Base-by-base conservation (phyloP, 2,888 invertebrate genomes). In the Oligia fasciuncula region DNA sequence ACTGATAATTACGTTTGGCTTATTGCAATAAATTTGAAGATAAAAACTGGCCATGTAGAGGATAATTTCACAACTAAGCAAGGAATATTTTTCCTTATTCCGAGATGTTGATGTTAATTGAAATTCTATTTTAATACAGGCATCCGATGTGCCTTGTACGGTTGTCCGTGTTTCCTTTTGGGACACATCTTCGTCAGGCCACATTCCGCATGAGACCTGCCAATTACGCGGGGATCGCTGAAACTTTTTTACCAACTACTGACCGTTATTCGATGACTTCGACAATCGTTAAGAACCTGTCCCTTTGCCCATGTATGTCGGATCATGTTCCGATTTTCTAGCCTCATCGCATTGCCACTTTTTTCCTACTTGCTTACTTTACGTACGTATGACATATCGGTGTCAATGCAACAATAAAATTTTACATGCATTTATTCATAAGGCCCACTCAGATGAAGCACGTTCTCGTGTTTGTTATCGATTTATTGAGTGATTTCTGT, bases 381-480 rank as follows among this genome's bases (percentile, higher is more conserved):
- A 91, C 92, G 87, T 87, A 87, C 86, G 87, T 87, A 90, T 93
- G 94, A 95, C 93, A 91, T 94, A 95, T 95, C 92, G 95, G 95
- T 96, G 96, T 95, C 96, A 95, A 94, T 94, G 94, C 93, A 94
- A 95, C 94, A 95, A 95, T 96, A 95, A 96, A 95, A 94, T 93
- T 95, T 93, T 86, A 94, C 93, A 93, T 94, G 91, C 89, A 94
- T 94, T 94, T 95, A 94, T 94, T 94, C 92, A 93, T 93, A 92
- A 94, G 91, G 40, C 68, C 80, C 87, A 63, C 77, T 82, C 81
- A 83, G 87, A 84, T 84, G 88, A 35, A 62, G 65, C 79, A 71
- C 76, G 80, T 63, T 80, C 87, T 91, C 89, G 85, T 87, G 91
- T 92, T 92, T 92, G 91, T 92, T 90, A 76, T 82, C 35, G 84